Evolutionary conservation across 2,113 vertebrate genomes (phyloP).

Genomic region (Sylvia atricapilla): DNA sequence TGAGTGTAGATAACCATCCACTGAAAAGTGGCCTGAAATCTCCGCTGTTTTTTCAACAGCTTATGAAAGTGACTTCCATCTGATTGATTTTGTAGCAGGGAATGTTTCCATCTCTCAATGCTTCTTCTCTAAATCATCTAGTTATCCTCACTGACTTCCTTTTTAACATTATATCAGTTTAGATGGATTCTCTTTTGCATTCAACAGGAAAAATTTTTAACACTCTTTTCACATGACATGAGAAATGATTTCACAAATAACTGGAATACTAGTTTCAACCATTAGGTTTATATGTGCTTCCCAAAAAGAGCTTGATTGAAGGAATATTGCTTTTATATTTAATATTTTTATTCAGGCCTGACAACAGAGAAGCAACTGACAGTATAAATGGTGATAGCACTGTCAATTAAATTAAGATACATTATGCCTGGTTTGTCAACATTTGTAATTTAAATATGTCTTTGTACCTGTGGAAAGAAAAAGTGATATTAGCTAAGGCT

Average conservation of each 20-base stretch:
- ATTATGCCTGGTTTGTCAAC: not conserved
- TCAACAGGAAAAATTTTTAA: not conserved
- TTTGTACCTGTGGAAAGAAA: not conserved
- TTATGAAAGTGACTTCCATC: not conserved
- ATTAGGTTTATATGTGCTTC: not conserved
- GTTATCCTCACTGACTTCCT: not conserved
- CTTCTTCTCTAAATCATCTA: not conserved
- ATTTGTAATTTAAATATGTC: not conserved
- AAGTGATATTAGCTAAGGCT: not conserved
- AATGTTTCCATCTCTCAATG: not conserved
- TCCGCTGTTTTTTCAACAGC: not conserved
- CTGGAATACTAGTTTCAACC: not conserved
- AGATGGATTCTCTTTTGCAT: not conserved
- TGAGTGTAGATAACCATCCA: not conserved
- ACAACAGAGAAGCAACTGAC: not conserved
- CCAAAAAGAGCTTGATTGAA: constrained; percentile 3
- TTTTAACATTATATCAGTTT: not conserved
- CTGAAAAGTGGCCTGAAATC: not conserved
- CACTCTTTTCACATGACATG: not conserved
- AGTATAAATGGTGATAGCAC: not conserved
- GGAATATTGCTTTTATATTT: constrained; percentile 13
- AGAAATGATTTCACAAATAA: constrained; percentile 19
- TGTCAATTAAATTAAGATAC: constrained; percentile 10
- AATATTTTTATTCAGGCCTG: constrained; percentile 11
- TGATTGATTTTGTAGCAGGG: not conserved